phyloP scores from a whole-genome alignment of 2,797 vertebrate genomes.

The Dryobates pubescens region DNA sequence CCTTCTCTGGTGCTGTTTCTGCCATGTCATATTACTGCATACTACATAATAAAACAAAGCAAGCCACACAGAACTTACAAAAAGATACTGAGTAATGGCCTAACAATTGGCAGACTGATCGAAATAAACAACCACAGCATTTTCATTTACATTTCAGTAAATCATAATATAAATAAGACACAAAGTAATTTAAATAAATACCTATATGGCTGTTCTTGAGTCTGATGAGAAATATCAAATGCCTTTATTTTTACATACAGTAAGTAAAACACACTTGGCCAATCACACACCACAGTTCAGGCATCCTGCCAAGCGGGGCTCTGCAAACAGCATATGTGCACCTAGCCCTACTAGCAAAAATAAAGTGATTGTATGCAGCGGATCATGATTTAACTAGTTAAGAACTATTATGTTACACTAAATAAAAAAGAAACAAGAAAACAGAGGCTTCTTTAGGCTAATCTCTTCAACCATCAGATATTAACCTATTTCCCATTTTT shows the following conservation, averaged over 20 bases:
- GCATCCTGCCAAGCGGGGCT: not conserved
- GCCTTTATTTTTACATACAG: not conserved
- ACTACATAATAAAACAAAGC: not conserved
- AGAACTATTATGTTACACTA: not conserved
- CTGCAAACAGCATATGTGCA: not conserved
- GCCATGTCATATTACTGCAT: not conserved
- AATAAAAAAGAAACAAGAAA: not conserved
- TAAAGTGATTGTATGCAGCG: not conserved
- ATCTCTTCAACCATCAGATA: rapidly evolving
- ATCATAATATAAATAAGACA: not conserved
- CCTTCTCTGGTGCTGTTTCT: not conserved
- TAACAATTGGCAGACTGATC: not conserved
- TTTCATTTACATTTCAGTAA: not conserved
- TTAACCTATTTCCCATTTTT: not conserved
- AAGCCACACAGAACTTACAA: not conserved
- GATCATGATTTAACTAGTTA: not conserved
- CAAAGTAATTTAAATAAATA: not conserved
- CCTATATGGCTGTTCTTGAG: not conserved
- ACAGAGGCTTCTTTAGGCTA: not conserved
- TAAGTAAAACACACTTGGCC: not conserved
- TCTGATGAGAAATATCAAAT: not conserved
- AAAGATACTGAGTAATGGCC: not conserved
- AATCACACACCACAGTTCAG: not conserved
- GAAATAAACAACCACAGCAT: not conserved
- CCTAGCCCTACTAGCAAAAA: not conserved